A percentile compares a stretch with the other conserved stretches of the same genome.
phyloP scores from a whole-genome alignment of 1,140 invertebrate genomes.

The Plodia interpunctella region DNA sequence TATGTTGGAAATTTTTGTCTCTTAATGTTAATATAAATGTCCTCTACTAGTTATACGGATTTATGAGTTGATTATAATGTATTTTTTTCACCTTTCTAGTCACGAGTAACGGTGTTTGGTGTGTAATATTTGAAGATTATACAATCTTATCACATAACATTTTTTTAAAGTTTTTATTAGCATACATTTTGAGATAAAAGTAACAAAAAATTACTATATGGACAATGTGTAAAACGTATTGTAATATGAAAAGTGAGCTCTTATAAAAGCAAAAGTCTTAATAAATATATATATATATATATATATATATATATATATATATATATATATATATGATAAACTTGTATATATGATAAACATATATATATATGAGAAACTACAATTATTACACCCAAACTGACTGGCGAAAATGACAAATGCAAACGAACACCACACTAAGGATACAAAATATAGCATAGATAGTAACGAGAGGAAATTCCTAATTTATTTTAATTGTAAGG shows the following conservation, averaged over 20 bases:
- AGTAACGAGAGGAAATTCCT: slow-evolving; percentile 56
- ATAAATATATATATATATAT: too few species aligned
- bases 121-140: slow-evolving; percentile 36
- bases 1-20: slow-evolving; percentile 39
- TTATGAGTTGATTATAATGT: slow-evolving; percentile 51
- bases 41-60: slow-evolving; percentile 52
- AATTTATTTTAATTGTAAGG: slow-evolving; percentile 65
- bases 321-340: too few species aligned
- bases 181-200: too few species aligned
- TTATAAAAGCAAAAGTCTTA: too few species aligned
- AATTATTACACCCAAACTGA: slow-evolving; percentile 38
- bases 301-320: too few species aligned
- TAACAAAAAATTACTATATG: too few species aligned
- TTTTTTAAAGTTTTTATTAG: too few species aligned
- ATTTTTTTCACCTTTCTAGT: slow-evolving; percentile 65
- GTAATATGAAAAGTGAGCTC: too few species aligned
- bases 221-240: too few species aligned
- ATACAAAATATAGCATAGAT: slow-evolving; percentile 59
- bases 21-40: slow-evolving; percentile 55
- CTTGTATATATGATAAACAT: too few species aligned
- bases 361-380: slow-evolving; percentile 8
- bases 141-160: neutral
- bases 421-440: slow-evolving; percentile 69
- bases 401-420: slow-evolving; percentile 60
- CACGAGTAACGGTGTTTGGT: slow-evolving; percentile 62